Evolutionary conservation across 2,113 vertebrate genomes (phyloP), one percentile per base, ranked within the genome.

Genomic region (Cephalopterus ornatus): DNA sequence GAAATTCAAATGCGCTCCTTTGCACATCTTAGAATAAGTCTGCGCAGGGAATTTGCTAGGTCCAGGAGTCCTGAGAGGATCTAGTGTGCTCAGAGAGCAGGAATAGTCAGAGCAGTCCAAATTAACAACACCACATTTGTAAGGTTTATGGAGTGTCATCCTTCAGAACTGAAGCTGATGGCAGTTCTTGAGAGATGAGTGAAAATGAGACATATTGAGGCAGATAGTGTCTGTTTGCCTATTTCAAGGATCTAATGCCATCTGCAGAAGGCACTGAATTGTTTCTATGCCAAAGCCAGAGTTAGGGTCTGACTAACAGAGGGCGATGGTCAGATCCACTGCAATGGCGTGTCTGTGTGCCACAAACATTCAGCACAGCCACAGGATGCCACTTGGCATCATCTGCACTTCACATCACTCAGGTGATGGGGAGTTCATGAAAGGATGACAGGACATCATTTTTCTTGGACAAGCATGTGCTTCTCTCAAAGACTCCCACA

Each of bases 11-110:
- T 32, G 18, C 49, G 4, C 12, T 86, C 13, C 58, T 70, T 80
- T 41, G 22, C 8, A 20, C 4, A 6, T 66, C 16, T 80, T 55
- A 2, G 5, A 35, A 84, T n/a, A 75, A 84, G 24, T 32, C 27
- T 73, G 33, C 7, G 22, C n/a, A 41, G 27, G 5, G 27, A 89
- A 44, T 87, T 76, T 77, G 8, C n/a, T 70, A 55, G 55, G 39
- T 14, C 10, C 2, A 2, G 33, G 30, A 73, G 5, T 77, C 23
- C 44, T 74, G 53, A 47, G 27, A 88, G 9, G 17, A 85, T 73
- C 24, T n/a, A 44, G 21, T 1, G 0, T 35, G 13, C 27, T 33
- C 0, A 0, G 24, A 85, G n/a, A 77, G n/a, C 22, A 58, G 42
- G 18, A 94, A 23, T 14, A 91, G 14, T 10, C 26, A 53, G 23